Base-by-base conservation (phyloP, 2,888 invertebrate species). In the Cheilosia pagana region DNA sequence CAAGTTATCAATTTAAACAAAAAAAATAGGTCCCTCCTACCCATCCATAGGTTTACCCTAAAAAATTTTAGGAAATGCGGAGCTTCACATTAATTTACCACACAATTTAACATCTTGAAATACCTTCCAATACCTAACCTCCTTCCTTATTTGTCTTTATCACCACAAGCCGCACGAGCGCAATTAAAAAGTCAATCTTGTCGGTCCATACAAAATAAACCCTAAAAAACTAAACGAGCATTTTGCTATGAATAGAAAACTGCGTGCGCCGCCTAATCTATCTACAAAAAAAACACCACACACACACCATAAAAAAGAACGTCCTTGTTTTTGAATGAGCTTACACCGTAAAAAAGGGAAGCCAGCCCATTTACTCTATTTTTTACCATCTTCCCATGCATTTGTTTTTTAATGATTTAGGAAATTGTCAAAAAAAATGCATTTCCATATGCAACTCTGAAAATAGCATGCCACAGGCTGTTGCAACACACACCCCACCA, bases 391-490 rank as follows among this genome's bases (percentile, higher is more conserved):
- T 23, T 23, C 10, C 16, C 65, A 45, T 39, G 14, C 53, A 50
- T 67, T 67, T 28, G 43, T 60, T 59, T 81, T 70, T 81, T 63
- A 65, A 70, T 25, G 39, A 81, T 59, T 14, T 6, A 21, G n/a
- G 12, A 41, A 35, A 57, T 19, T 16, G n/a, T 53, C 19, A 19
- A 23, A 35, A n/a, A 41, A 59, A 77, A 55, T 71, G 72, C 72
- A 83, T 74, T 78, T 83, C 50, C 72, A 83, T 78, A 68, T 74
- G 68, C 72, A 83, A 43, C 57, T 70, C 71, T 72, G 60, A 67
- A 67, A 60, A 50, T 63, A 63, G 72, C 67, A 60, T 65, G 65
- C 78, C 57, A 78, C 78, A 67, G 71, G 60, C 72, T 67, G 72
- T 68, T 28, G 53, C 28, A 43, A 16, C n/a, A 3, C 19, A 76